Evolutionary conservation across 2,888 invertebrate species (phyloP).

Genomic region (Limnephilus auricula): DNA sequence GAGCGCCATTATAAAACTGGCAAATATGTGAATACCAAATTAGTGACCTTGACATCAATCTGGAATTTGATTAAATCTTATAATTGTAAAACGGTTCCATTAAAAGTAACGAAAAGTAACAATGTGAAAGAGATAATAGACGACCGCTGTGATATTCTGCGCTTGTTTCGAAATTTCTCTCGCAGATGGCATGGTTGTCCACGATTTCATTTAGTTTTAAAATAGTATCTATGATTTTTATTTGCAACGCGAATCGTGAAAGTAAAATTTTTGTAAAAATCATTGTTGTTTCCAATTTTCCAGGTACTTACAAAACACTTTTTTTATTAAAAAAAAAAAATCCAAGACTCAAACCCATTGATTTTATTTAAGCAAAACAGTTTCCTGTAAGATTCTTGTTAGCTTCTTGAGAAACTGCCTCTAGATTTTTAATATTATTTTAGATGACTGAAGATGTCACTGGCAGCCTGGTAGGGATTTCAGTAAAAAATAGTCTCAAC

Average conservation of each 20-base stretch:
- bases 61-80: slow-evolving; percentile 44
- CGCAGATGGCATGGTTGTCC: slow-evolving; percentile 17
- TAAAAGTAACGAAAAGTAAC: neutral
- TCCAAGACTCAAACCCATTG: neutral
- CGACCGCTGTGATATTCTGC: slow-evolving; percentile 10
- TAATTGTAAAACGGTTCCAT: slow-evolving; percentile 22
- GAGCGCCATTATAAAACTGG: slow-evolving; percentile 11
- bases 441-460: slow-evolving; percentile 22
- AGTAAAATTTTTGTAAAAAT: neutral
- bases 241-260: neutral
- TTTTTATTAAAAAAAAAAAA: no score
- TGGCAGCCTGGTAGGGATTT: neutral
- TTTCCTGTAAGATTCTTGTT: slow-evolving; percentile 48
- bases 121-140: slow-evolving; percentile 32
- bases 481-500: neutral
- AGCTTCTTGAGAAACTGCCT: neutral
- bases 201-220: neutral
- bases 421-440: neutral
- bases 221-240: neutral
- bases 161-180: slow-evolving; percentile 19
- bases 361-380: neutral
- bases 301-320: neutral
- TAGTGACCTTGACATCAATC: slow-evolving; percentile 50
- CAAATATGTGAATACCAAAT: slow-evolving; percentile 33
- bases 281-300: no score